A percentile compares a stretch with the other conserved stretches of the same genome.
Evolutionary conservation across 2,113 vertebrate genomes (phyloP).

Genomic region (Cynocephalus volans): DNA sequence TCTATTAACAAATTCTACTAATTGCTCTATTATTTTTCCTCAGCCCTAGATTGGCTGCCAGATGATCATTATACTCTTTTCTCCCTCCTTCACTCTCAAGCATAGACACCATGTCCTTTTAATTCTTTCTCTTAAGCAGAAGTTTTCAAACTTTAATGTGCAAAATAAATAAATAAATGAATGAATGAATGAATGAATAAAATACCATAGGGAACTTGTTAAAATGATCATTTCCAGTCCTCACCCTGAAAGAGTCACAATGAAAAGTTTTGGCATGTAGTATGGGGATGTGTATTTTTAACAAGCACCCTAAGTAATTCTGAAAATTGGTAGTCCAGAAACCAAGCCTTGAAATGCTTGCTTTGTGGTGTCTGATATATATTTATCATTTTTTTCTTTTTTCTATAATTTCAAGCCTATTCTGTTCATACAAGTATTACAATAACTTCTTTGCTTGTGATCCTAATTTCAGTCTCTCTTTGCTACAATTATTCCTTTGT

Average conservation of each 20-base stretch:
- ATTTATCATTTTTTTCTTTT: not conserved
- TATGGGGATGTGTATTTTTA: not conserved
- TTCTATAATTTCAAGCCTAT: not conserved
- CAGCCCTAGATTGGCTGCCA: not conserved
- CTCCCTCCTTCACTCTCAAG: not conserved
- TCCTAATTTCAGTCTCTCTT: slow-evolving; percentile 52
- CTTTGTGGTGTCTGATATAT: not conserved
- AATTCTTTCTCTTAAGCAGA: not conserved
- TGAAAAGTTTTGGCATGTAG: not conserved
- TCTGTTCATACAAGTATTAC: not conserved
- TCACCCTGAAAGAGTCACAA: not conserved
- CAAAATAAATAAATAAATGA: not conserved
- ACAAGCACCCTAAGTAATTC: not conserved
- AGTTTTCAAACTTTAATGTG: not conserved
- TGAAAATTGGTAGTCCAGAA: not conserved
- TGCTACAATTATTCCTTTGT: slow-evolving; percentile 81
- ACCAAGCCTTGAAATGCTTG: not conserved
- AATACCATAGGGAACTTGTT: not conserved
- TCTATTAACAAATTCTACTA: not conserved
- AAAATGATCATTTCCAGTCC: not conserved
- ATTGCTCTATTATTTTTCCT: not conserved
- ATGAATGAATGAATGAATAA: too few relatives aligned
- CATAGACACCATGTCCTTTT: not conserved
- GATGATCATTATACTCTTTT: not conserved
- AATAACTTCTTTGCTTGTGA: slow-evolving; percentile 62